Evolutionary conservation across 2,888 invertebrate species (phyloP).

Genomic region (Cabera pusaria): DNA sequence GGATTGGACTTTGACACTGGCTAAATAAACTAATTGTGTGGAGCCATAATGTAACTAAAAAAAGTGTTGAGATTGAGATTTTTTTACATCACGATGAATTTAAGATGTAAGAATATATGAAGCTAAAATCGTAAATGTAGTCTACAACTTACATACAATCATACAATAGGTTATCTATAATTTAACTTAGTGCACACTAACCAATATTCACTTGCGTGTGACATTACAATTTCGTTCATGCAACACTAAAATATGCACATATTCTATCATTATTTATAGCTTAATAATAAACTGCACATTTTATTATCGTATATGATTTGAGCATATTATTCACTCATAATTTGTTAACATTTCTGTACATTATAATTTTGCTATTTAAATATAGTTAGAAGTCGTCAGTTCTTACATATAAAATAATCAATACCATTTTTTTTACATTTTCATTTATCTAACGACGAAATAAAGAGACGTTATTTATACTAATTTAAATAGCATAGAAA

Average conservation of each 20-base stretch:
- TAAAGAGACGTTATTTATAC: conserved; percentile 7
- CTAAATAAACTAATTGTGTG: no score
- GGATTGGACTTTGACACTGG: no score
- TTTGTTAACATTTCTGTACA: conserved; percentile 57
- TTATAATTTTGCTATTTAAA: conserved; percentile 24
- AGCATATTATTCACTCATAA: conserved; percentile 53
- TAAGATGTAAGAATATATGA: conserved; percentile 38
- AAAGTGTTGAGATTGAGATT: no score
- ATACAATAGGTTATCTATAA: conserved; percentile 47
- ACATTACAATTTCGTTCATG: conserved; percentile 77
- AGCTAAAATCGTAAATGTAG: conserved; percentile 49
- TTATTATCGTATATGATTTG: conserved; percentile 48
- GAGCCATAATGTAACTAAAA: no score
- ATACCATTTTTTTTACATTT: conserved; percentile 12
- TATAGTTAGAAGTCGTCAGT: conserved; percentile 10
- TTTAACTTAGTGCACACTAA: conserved; percentile 66
- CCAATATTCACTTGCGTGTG: conserved; percentile 81
- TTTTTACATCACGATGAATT: not conserved
- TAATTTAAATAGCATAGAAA: conserved; percentile 8
- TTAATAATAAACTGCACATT: conserved; percentile 40
- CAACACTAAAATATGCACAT: conserved; percentile 48
- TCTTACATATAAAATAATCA: not conserved
- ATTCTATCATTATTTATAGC: conserved; percentile 41
- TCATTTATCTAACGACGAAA: conserved; percentile 11
- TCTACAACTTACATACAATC: conserved; percentile 51